phyloP scores from a whole-genome alignment of 2,888 invertebrate genomes.

The Cryptocephalus primarius region DNA sequence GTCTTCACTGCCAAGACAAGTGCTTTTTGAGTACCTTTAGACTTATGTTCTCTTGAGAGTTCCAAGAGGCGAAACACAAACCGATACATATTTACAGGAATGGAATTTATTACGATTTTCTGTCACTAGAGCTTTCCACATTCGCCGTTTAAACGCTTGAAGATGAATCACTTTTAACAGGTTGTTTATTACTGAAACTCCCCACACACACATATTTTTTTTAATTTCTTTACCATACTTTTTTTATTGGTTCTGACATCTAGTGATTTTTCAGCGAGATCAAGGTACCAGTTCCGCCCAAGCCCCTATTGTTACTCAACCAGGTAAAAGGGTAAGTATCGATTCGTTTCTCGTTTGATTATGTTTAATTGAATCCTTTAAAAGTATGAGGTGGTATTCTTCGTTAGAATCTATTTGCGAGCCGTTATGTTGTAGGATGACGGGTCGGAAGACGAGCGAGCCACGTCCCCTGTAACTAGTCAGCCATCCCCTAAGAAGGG shows the following conservation, averaged over 20 bases:
- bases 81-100: no score
- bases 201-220: constrained; percentile 2
- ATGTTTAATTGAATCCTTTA: not conserved
- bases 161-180: no score
- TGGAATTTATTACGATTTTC: no score
- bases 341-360: not conserved
- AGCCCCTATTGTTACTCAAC: constrained; percentile 22
- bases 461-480: constrained; percentile 37
- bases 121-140: no score
- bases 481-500: constrained; percentile 38
- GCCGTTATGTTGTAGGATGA: constrained; percentile 29
- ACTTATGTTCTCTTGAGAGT: no score
- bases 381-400: no score
- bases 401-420: no score
- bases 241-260: constrained; percentile 26
- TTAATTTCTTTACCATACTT: constrained; percentile 14
- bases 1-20: no score
- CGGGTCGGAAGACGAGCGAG: constrained; percentile 29
- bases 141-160: no score
- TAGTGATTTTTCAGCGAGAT: constrained; percentile 33
- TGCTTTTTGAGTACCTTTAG: no score
- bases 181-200: constrained; percentile 1
- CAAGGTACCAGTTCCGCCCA: constrained; percentile 27
- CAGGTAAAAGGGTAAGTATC: constrained; percentile 30
- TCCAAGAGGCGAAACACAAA: no score